Percentiles rank a stretch among this genome's conserved stretches.
phyloP scores from a whole-genome alignment of 92 coral and sea anemone genomes.

The Porites lobata region DNA sequence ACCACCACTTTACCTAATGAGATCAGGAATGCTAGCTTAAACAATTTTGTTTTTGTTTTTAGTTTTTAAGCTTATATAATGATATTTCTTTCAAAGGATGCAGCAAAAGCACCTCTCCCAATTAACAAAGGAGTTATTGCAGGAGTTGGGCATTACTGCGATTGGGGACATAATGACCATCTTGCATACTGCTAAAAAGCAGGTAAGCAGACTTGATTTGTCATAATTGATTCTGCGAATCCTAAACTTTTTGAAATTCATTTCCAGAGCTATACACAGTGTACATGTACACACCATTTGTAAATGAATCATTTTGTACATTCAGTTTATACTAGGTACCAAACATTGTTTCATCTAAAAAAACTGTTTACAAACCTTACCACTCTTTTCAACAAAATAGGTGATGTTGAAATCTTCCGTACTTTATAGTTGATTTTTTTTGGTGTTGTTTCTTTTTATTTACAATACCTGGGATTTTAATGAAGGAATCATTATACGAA shows the following conservation, averaged over 20 bases:
- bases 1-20: constrained; percentile 48
- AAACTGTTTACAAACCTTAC: constrained; percentile 34
- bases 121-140: constrained; percentile 50
- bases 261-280: constrained; percentile 25
- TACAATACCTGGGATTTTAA: constrained; percentile 27
- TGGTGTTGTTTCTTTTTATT: constrained; percentile 7
- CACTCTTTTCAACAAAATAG: constrained; percentile 36
- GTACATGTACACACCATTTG: constrained; percentile 34
- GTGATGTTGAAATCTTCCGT: constrained; percentile 29
- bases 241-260: constrained; percentile 41
- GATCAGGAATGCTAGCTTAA: constrained; percentile 47
- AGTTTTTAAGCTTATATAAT: constrained; percentile 39
- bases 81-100: constrained; percentile 50
- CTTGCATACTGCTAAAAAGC: constrained; percentile 48
- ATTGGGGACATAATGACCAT: constrained; percentile 58
- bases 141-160: constrained; percentile 53
- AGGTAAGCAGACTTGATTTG: constrained; percentile 45
- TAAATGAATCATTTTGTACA: constrained; percentile 23
- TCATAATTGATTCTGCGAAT: constrained; percentile 11
- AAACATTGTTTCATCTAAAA: constrained; percentile 41
- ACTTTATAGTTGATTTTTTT: background rate
- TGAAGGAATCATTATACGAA: constrained; percentile 26
- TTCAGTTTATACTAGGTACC: constrained; percentile 40
- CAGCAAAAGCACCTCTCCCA: constrained; percentile 61
- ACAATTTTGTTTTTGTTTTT: constrained; percentile 31